Base-by-base conservation (phyloP, 2,888 invertebrate genomes). In the Clusia tigrina region DNA sequence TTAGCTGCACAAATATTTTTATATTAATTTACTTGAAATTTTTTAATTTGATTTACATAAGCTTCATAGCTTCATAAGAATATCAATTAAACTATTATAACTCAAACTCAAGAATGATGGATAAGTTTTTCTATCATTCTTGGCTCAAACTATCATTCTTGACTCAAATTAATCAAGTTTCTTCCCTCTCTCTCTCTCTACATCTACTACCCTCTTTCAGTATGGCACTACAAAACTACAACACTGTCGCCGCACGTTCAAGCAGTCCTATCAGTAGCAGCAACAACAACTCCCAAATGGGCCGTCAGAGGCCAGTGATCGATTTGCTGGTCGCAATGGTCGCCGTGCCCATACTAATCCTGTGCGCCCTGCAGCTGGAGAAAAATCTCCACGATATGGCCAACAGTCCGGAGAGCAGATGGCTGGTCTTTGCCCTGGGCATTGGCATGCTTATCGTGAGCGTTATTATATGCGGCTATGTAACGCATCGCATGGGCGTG, bases 261-360 rank as follows among this genome's bases (percentile, higher is more conserved):
- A 72, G 38, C 67, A 67, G 71, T 26, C 67, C 68, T 9, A 56
- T 26, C 20, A 57, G 58, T 46, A 52, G 18, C 23, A 58, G 23
- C 51, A 62, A 58, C 24, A 51, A 10, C 24, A 42, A n/a, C 52
- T 48, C 10, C 37, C 53, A 53, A 26, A 71, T 71, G 9, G 71
- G 74, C 46, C 78, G 78, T 52, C 81, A 80, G 64, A 72, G 81
- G 1, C 83, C 83, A 0, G 78, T 83, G 32, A 67, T 84, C 17
- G 85, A 85, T 69, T 73, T 85, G n/a, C 67, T 84, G 46, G 84
- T 85, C 52, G 84, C 83, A 25, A 78, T 85, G 77, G 78, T 85
- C 56, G 83, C 84, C 1, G 80, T 85, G 1, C 85, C 85, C 0
- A 78, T 84, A 24, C 72, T 85, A 0, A 83, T 84, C 24, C 68